phyloP scores from a whole-genome alignment of 2,888 invertebrate genomes.

The Marronus borbonicus region DNA sequence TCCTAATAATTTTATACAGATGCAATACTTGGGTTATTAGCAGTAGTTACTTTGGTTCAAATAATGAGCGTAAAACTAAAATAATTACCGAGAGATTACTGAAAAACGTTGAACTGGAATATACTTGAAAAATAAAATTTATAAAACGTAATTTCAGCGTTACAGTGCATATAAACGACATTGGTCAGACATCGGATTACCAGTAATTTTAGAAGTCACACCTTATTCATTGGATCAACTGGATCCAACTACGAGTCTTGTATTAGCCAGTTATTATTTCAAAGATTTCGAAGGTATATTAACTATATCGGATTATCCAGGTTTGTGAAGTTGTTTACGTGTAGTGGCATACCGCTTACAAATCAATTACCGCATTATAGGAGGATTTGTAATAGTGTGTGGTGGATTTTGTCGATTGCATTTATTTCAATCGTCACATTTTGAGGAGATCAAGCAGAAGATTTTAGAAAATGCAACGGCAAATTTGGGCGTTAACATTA shows the following conservation, averaged over 20 bases:
- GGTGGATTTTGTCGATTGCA: constrained; percentile 94
- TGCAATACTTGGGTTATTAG: too few species aligned
- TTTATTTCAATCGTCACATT: constrained; percentile 88
- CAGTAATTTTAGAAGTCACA: constrained; percentile 92
- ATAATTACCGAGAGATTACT: too few species aligned
- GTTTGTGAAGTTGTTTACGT: constrained; percentile 54
- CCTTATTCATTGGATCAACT: constrained; percentile 93
- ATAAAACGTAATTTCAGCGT: constrained; percentile 60
- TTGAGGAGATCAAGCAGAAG: constrained; percentile 89
- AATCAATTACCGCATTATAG: constrained; percentile 54
- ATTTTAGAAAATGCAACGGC: constrained; percentile 87
- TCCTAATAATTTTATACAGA: too few species aligned
- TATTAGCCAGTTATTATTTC: constrained; percentile 88
- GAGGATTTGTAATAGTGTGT: constrained; percentile 92
- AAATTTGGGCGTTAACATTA: constrained; percentile 87
- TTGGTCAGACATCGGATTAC: constrained; percentile 94
- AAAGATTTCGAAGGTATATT: constrained; percentile 88
- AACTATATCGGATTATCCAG: constrained; percentile 90
- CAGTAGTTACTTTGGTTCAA: too few species aligned
- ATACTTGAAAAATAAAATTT: not conserved
- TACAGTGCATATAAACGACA: constrained; percentile 96
- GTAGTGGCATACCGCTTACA: not conserved
- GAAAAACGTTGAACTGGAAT: too few species aligned
- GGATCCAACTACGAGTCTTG: constrained; percentile 87
- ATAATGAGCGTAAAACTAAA: too few species aligned